Percentiles rank a stretch among this genome's conserved stretches.
Conservation (phyloP, 1,140 invertebrate species). For the Cydia amplana region DNA sequence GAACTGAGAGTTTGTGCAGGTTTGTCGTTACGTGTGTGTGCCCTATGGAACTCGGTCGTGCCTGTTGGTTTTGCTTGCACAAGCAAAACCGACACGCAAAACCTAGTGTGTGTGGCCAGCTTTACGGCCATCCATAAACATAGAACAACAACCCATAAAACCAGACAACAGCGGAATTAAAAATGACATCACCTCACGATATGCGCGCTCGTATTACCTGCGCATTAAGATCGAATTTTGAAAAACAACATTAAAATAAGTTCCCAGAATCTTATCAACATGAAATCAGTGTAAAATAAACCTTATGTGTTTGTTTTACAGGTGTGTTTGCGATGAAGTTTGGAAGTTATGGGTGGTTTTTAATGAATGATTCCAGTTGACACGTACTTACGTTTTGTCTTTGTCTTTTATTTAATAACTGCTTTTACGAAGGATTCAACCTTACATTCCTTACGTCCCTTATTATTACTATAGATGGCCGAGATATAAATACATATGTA, state of each 20-base stretch:
- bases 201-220: background rate
- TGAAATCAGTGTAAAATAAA: conserved; percentile 2
- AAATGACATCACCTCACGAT: conserved; percentile 19
- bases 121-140: background rate
- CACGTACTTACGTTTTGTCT: background rate
- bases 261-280: background rate
- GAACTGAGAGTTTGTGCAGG: too few species aligned
- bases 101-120: too few species aligned
- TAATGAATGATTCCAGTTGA: background rate
- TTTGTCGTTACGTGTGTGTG: too few species aligned
- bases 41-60: too few species aligned
- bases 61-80: too few species aligned
- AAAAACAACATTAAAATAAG: background rate
- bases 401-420: conserved; percentile 1
- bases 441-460: background rate
- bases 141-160: conserved; percentile 23
- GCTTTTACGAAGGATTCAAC: background rate
- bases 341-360: background rate
- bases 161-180: conserved; percentile 28
- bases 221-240: background rate
- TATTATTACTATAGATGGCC: too few species aligned
- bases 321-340: background rate
- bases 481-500: too few species aligned
- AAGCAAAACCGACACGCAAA: too few species aligned
- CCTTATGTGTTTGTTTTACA: background rate